A percentile compares a stretch with the other conserved stretches of the same genome.
phyloP scores from a whole-genome alignment of 2,888 invertebrate species.

The Thyatira batis region DNA sequence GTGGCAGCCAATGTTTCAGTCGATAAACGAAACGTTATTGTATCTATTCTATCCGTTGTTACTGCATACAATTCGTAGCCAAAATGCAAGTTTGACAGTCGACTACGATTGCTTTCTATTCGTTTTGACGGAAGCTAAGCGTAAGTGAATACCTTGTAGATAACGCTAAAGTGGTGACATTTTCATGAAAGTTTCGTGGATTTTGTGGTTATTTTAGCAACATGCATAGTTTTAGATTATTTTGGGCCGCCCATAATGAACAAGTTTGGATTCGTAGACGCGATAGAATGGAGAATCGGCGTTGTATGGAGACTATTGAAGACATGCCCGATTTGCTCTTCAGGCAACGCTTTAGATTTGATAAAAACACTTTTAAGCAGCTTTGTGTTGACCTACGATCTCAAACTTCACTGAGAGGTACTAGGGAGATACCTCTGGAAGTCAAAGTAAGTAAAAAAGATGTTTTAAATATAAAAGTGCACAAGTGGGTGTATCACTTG shows the following conservation, averaged over 20 bases:
- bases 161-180: not conserved
- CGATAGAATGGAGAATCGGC: not conserved
- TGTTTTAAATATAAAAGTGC: too few species aligned
- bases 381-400: conserved; percentile 9
- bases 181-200: too few species aligned
- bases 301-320: conserved; percentile 11
- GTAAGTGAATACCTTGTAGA: conserved; percentile 2
- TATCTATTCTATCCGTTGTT: too few species aligned
- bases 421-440: conserved; percentile 14
- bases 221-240: conserved; percentile 10
- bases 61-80: conserved; percentile 5
- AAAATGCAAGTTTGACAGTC: conserved; percentile 3
- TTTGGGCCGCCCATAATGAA: conserved; percentile 14
- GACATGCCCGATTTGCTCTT: conserved; percentile 15
- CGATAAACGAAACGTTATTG: too few species aligned
- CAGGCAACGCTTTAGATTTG: conserved; percentile 8
- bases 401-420: conserved; percentile 10
- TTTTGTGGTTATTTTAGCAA: not conserved
- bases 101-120: conserved; percentile 1
- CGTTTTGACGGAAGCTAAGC: conserved; percentile 2
- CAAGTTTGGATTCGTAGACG: conserved; percentile 4
- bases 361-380: conserved; percentile 7
- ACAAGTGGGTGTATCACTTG: too few species aligned
- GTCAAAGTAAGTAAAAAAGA: not conserved
- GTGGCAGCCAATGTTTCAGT: too few species aligned